phyloP scores from a whole-genome alignment of 2,797 vertebrate species.

The Cygnus olor region DNA sequence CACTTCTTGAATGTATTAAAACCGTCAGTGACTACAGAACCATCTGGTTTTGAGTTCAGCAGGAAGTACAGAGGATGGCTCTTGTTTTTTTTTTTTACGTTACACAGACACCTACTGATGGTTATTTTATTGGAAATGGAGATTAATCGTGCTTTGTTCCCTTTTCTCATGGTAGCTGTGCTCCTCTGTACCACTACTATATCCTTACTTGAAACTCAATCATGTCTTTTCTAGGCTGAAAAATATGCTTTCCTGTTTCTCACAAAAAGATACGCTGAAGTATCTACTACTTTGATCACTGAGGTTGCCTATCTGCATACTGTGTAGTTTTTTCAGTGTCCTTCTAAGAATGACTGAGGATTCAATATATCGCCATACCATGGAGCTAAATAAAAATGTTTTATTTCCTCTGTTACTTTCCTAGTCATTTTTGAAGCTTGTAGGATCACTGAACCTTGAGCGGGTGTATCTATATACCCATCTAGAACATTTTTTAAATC shows the following conservation, averaged over 20 bases:
- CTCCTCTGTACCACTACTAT: background rate
- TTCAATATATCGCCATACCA: background rate
- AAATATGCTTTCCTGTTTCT: background rate
- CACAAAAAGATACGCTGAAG: background rate
- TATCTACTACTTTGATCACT: background rate
- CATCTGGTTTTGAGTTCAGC: background rate
- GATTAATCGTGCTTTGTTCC: background rate
- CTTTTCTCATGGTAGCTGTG: background rate
- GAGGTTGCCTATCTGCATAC: background rate
- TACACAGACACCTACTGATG: background rate
- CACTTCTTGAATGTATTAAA: background rate
- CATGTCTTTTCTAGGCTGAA: background rate
- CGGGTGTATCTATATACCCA: background rate
- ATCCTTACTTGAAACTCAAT: background rate
- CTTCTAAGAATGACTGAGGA: background rate
- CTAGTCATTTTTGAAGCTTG: background rate
- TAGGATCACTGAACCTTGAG: background rate
- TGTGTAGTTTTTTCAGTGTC: background rate
- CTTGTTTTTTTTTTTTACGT: background rate
- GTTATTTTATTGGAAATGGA: background rate
- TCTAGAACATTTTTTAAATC: background rate
- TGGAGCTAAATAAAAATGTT: background rate
- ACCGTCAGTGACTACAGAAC: background rate
- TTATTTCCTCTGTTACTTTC: background rate
- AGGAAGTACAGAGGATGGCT: rapidly evolving